These are phyloP conservation scores for Eupleurogrammus muticus DNA, from an alignment of 2,797 vertebrate genomes.

Conservation along the genomic window DNA sequence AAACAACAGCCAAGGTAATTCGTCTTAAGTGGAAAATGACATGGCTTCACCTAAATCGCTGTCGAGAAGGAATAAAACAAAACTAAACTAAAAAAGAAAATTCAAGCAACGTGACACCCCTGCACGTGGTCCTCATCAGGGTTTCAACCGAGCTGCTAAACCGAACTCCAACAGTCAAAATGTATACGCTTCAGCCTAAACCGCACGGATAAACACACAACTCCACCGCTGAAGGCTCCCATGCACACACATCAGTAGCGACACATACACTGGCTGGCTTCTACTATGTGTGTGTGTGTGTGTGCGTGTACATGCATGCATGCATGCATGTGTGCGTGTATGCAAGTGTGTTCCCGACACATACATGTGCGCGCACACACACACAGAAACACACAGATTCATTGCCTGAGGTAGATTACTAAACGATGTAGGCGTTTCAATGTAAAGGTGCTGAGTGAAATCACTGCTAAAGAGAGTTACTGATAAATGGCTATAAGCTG, in stretches of 20 bases:
- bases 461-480: slow-evolving; percentile 46
- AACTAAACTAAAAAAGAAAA: too few species aligned
- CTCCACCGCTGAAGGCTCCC: slow-evolving; percentile 12
- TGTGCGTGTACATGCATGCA: background rate
- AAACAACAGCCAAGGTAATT: slow-evolving; percentile 40
- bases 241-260: slow-evolving; percentile 3
- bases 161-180: slow-evolving; percentile 35
- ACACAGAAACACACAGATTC: slow-evolving; percentile 23
- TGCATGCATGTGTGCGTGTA: background rate
- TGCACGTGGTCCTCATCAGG: slow-evolving; percentile 34
- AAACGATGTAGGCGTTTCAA: slow-evolving; percentile 40
- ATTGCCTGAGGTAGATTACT: slow-evolving; percentile 37
- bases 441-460: slow-evolving; percentile 43
- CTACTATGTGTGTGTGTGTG: background rate
- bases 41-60: slow-evolving; percentile 48
- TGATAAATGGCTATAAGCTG: slow-evolving; percentile 43
- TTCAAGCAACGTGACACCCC: slow-evolving; percentile 11
- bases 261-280: slow-evolving; percentile 16
- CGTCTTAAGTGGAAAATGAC: slow-evolving; percentile 68
- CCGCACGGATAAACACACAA: slow-evolving; percentile 44
- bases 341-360: background rate
- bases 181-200: slow-evolving; percentile 14
- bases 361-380: background rate
- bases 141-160: slow-evolving; percentile 27
- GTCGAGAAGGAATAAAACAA: slow-evolving; percentile 32